A percentile compares a stretch with the other conserved stretches of the same genome.
These are phyloP conservation scores for Torymus aiolomorphi DNA, from an alignment of 2,888 invertebrate species.

Conservation along the genomic window DNA sequence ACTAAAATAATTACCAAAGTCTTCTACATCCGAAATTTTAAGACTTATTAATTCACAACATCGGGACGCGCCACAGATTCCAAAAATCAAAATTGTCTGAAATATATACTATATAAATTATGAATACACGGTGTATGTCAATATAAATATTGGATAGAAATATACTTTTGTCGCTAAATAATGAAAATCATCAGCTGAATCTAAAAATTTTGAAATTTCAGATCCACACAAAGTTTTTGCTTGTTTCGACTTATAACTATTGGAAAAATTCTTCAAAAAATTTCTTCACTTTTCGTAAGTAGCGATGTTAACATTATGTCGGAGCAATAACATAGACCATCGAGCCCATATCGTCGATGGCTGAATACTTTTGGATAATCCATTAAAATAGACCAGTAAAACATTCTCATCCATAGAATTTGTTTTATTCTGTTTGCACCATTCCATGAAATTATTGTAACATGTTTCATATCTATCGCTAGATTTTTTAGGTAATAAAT, in stretches of 20 bases:
- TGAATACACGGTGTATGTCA: background rate
- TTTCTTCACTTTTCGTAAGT: background rate
- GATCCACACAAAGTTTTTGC: background rate
- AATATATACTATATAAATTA: background rate
- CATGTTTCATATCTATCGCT: too few relatives aligned
- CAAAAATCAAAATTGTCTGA: constrained; percentile 15
- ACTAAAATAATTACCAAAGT: background rate
- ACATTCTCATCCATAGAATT: too few relatives aligned
- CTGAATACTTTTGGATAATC: background rate
- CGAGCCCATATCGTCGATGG: constrained; percentile 10
- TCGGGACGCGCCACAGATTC: background rate
- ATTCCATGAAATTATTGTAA: too few relatives aligned
- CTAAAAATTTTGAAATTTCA: constrained; percentile 11
- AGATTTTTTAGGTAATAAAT: constrained; percentile 7
- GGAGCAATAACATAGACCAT: constrained; percentile 17
- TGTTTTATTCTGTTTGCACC: too few relatives aligned
- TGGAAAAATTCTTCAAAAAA: constrained; percentile 12
- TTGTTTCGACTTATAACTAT: constrained; percentile 6
- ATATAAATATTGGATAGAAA: background rate
- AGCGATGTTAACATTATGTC: background rate
- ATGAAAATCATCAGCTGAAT: too few relatives aligned
- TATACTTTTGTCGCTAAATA: constrained; percentile 7
- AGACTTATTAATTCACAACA: too few relatives aligned
- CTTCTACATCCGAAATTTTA: constrained; percentile 8
- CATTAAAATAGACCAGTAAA: too few relatives aligned